These are phyloP conservation scores for Malurus splendens DNA, from an alignment of 2,797 vertebrate genomes.

Conservation along the genomic window DNA sequence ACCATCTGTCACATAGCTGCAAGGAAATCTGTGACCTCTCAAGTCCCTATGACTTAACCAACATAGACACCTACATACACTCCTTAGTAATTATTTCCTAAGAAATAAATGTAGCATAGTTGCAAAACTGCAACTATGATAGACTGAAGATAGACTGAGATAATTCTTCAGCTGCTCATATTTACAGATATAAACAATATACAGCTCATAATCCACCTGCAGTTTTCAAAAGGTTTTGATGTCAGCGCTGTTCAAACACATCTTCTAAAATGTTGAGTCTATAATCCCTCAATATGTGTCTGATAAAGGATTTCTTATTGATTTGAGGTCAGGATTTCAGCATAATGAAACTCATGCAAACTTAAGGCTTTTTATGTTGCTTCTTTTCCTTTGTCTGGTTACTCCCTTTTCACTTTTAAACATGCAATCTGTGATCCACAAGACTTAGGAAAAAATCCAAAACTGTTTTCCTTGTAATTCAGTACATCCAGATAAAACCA, in stretches of 20 bases:
- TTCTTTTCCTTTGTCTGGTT: conserved; percentile 41
- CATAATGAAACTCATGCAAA: conserved; percentile 37
- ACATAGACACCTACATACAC: neutral
- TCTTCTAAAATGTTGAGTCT: conserved; percentile 27
- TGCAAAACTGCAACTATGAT: neutral
- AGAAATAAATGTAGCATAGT: neutral
- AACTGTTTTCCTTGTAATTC: conserved; percentile 45
- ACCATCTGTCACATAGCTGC: neutral
- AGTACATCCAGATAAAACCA: conserved; percentile 43
- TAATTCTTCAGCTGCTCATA: conserved; percentile 29
- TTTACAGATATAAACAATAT: conserved; percentile 44
- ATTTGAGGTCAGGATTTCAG: conserved; percentile 48
- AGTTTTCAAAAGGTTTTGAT: conserved; percentile 53
- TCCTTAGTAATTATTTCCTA: neutral
- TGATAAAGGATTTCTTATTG: conserved; percentile 45
- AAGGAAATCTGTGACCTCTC: neutral
- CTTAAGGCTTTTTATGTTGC: conserved; percentile 36
- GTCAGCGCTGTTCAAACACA: conserved; percentile 39
- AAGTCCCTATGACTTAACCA: neutral
- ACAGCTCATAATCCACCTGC: conserved; percentile 39
- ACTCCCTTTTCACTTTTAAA: conserved; percentile 23
- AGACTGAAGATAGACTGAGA: neutral
- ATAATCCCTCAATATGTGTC: conserved; percentile 48
- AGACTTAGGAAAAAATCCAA: conserved; percentile 43
- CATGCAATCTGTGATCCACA: neutral